Evolutionary conservation across 2,888 invertebrate genomes (phyloP).

Genomic region (Clusia tigrina): DNA sequence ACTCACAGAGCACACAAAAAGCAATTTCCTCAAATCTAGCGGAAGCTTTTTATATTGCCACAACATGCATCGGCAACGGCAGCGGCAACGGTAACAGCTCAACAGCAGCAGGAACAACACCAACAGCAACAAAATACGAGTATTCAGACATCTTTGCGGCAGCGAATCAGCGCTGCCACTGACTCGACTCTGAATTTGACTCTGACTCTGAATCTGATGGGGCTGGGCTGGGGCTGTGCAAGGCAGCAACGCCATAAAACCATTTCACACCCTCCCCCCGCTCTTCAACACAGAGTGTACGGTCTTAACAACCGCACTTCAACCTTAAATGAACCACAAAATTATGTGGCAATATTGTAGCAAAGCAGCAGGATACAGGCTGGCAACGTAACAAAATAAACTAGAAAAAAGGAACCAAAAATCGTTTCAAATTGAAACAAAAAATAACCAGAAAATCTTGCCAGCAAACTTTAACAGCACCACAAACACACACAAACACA

Average conservation of each 20-base stretch:
- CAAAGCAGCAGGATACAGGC: neutral
- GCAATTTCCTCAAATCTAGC: constrained; percentile 24
- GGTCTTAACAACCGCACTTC: constrained; percentile 19
- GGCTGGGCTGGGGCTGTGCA: neutral
- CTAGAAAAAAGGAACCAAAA: too few relatives aligned
- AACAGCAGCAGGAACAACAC: neutral
- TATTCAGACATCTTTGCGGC: neutral
- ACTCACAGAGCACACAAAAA: constrained; percentile 4
- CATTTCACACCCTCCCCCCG: neutral
- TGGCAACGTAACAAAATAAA: too few relatives aligned
- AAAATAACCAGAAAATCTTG: too few relatives aligned
- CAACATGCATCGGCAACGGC: constrained; percentile 7
- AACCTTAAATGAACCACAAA: constrained; percentile 38
- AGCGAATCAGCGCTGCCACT: too few relatives aligned
- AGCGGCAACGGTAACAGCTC: neutral
- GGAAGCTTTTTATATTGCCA: constrained; percentile 21
- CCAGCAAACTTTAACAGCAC: too few relatives aligned
- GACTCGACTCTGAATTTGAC: too few relatives aligned
- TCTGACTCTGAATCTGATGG: too few relatives aligned
- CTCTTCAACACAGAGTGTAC: too few relatives aligned
- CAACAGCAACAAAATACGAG: neutral
- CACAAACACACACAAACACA: too few relatives aligned
- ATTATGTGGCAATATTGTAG: constrained; percentile 22
- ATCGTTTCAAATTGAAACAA: too few relatives aligned
- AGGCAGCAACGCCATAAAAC: neutral